Base-by-base conservation (phyloP, 2,797 vertebrate genomes). In the Sitta carolinensis region DNA sequence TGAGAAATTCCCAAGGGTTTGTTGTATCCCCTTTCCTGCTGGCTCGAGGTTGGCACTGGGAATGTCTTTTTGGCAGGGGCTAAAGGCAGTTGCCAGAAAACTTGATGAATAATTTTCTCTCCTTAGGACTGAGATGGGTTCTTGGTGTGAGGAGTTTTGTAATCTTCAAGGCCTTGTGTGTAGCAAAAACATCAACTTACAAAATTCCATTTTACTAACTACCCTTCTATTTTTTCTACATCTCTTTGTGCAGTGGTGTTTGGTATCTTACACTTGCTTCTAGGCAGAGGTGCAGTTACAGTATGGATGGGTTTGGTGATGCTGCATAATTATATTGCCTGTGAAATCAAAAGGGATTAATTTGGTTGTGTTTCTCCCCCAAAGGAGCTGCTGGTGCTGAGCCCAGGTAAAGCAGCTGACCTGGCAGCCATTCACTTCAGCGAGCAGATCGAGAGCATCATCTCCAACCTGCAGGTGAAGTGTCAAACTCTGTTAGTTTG, bases 321-420 rank as follows among this genome's bases (percentile, higher is more conserved):
- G 23, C n/a, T 74, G 40, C 21, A 2, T 73, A 13, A 50, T 90
- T 85, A 16, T 2, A 36, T 63, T 74, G 63, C 61, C 54, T 80
- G 2, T 58, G 51, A 58, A 50, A 34, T 79, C 6, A 61, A 47
- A 70, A 59, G 13, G 48, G 36, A 48, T 77, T 52, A 7, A 47
- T 80, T n/a, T 61, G 63, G 6, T 91, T 82, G 80, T 84, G 36
- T 77, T 57, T 95, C 51, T 48, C 48, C 94, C 78, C 74, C 72
- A 15, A 95, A 99, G 99, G 99, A 99, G 83, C 92, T 99, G 87
- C 97, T 99, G 89, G 97, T 96, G 73, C 96, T 99, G 91, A 98
- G 98, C 95, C 98, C 99, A 1, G 97, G 96, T 81, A 99, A 98
- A 97, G 98, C 98, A 89, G 99, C 99, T 20, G 99, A 99, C 40